phyloP scores from a whole-genome alignment of 2,113 vertebrate genomes.

The Machaerirhynchus nigripectus region DNA sequence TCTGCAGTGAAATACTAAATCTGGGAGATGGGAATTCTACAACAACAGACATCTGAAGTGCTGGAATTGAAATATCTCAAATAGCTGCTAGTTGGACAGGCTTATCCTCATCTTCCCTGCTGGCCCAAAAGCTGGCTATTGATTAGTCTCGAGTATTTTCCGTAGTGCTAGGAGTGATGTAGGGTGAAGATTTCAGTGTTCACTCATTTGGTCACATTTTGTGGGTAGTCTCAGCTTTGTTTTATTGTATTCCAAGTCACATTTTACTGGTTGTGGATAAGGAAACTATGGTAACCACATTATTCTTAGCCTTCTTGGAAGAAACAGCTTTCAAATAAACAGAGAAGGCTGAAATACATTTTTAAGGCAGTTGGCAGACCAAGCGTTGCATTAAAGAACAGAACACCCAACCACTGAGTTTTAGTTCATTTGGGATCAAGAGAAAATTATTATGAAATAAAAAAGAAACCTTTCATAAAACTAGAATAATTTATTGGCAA shows the following conservation, averaged over 20 bases:
- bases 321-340: conserved; percentile 22
- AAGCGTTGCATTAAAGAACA: conserved; percentile 3
- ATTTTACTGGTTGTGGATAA: conserved; percentile 8
- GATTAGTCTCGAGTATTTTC: neutral
- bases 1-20: neutral
- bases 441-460: conserved; percentile 4
- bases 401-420: neutral
- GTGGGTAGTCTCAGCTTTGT: neutral
- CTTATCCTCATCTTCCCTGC: neutral
- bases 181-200: neutral
- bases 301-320: conserved; percentile 34
- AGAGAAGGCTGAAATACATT: conserved; percentile 24
- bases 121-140: neutral
- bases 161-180: neutral
- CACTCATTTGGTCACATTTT: neutral
- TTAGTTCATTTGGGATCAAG: neutral
- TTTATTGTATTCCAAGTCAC: neutral
- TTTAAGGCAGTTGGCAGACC: conserved; percentile 35
- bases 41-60: neutral
- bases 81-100: neutral
- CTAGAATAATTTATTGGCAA: conserved; percentile 1
- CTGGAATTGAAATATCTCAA: neutral
- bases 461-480: conserved; percentile 46
- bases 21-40: neutral
- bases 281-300: conserved; percentile 48